Base-by-base conservation (phyloP, 2,888 invertebrate species). In the Spilarctia lutea region DNA sequence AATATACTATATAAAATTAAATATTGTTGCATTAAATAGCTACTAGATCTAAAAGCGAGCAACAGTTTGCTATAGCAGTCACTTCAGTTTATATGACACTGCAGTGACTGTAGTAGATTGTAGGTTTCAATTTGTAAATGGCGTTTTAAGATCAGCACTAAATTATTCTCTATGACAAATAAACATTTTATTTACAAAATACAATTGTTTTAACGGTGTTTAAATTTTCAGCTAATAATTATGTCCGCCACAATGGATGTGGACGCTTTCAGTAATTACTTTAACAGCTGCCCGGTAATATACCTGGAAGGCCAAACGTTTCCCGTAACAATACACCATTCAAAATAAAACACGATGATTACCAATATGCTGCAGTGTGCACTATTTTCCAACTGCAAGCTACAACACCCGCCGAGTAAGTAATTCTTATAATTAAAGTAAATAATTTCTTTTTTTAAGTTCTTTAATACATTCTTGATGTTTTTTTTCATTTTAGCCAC, bases 191-290 rank as follows among this genome's bases (percentile, higher is more conserved):
- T 45, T 45, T 45, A 45, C 45, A 45, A 45, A 45, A 18, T 20
- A 48, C 48, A 24, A 10, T 52, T 16, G 3, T 56, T 52, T 56
- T 69, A n/a, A 56, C 60, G 20, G 1, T 30, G 27, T 63, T 65
- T 2, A 24, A 67, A 45, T 65, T 80, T 80, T 52, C 89, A 98
- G 97, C 94, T 98, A 35, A 97, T 99, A 56, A 96, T 99, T 69
- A 99, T 99, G 97, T 99, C 99, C 0, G 99, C 99, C 0, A 99
- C 99, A 24, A 99, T 99, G 98, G 98, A 99, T 93, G 98, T 99
- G 16, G 98, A 99, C 91, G 97, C 98, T 87, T 99, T 99, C 92
- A 97, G 98, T 56, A 96, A 97, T 79, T 99, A 99, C 91, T 99
- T 99, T 91, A 97, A 98, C 86, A 97, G 97, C 76, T 98, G 98